These are phyloP conservation scores for Protomyctophum bolini DNA, from an alignment of 2,113 vertebrate species.

Conservation along the genomic window DNA sequence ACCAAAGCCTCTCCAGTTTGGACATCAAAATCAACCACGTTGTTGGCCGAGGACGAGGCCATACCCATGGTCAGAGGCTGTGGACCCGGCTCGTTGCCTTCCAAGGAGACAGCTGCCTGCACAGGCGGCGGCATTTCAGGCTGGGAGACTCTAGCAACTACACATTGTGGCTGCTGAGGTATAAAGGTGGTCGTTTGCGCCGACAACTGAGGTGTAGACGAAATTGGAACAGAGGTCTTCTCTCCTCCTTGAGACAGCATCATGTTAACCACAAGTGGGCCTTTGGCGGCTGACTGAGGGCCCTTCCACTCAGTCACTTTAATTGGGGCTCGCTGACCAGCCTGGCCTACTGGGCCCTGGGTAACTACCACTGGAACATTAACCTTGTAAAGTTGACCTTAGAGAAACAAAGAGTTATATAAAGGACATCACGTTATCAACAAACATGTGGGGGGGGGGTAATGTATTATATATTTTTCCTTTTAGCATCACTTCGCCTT, in stretches of 20 bases:
- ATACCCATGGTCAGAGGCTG: slow-evolving; percentile 57
- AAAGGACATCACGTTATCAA: not conserved
- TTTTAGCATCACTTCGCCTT: slow-evolving; percentile 36
- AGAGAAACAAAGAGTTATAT: slow-evolving; percentile 4
- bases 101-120: slow-evolving; percentile 38
- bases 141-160: slow-evolving; percentile 6
- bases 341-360: slow-evolving; percentile 78
- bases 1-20: slow-evolving; percentile 42
- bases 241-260: slow-evolving; percentile 37
- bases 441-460: not conserved
- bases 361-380: slow-evolving; percentile 92
- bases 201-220: slow-evolving; percentile 16
- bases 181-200: slow-evolving; percentile 9
- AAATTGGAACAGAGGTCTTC: slow-evolving; percentile 33
- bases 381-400: slow-evolving; percentile 94
- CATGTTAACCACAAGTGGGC: slow-evolving; percentile 42
- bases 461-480: too few relatives aligned
- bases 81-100: slow-evolving; percentile 48
- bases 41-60: slow-evolving; percentile 30
- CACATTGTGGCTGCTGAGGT: slow-evolving; percentile 27
- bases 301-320: slow-evolving; percentile 72
- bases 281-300: slow-evolving; percentile 49
- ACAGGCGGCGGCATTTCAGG: not conserved
- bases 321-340: slow-evolving; percentile 58
- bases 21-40: slow-evolving; percentile 55